phyloP scores from a whole-genome alignment of 2,888 invertebrate genomes.

The Thera britannica region DNA sequence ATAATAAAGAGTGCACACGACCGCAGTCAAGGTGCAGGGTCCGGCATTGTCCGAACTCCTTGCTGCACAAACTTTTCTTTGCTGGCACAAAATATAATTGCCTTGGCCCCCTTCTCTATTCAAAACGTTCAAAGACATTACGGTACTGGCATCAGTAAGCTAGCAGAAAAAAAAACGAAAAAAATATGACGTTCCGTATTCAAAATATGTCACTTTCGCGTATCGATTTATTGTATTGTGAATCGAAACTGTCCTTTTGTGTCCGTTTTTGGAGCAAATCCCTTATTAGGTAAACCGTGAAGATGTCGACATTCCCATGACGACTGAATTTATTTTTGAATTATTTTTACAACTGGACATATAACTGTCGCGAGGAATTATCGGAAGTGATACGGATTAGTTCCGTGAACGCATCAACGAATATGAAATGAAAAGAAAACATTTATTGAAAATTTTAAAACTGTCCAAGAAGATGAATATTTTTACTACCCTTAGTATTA shows the following conservation, averaged over 20 bases:
- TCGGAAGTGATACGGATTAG: conserved; percentile 77
- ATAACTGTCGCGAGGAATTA: conserved; percentile 61
- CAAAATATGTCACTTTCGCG: conserved; percentile 81
- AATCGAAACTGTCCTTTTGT: conserved; percentile 63
- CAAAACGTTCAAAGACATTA: conserved; percentile 46
- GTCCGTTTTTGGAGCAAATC: conserved; percentile 57
- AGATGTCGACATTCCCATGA: conserved; percentile 80
- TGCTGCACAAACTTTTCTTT: conserved; percentile 59
- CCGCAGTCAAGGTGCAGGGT: conserved; percentile 63
- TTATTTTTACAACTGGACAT: conserved; percentile 69
- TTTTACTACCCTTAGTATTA: conserved; percentile 19
- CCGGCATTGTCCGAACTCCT: conserved; percentile 65
- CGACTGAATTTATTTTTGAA: conserved; percentile 71
- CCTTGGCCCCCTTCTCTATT: conserved; percentile 71
- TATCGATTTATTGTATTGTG: conserved; percentile 74
- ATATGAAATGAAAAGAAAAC: conserved; percentile 48
- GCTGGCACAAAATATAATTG: conserved; percentile 74
- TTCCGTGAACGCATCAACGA: conserved; percentile 64
- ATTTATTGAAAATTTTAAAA: conserved; percentile 24
- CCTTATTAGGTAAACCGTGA: conserved; percentile 78
- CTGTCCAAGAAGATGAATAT: conserved; percentile 22
- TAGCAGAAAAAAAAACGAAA: conserved; percentile 60
- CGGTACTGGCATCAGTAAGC: conserved; percentile 43
- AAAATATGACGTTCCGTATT: conserved; percentile 74
- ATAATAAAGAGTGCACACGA: conserved; percentile 69